Evolutionary conservation across 2,888 invertebrate genomes (phyloP).

Genomic region (Drosophila borborema): DNA sequence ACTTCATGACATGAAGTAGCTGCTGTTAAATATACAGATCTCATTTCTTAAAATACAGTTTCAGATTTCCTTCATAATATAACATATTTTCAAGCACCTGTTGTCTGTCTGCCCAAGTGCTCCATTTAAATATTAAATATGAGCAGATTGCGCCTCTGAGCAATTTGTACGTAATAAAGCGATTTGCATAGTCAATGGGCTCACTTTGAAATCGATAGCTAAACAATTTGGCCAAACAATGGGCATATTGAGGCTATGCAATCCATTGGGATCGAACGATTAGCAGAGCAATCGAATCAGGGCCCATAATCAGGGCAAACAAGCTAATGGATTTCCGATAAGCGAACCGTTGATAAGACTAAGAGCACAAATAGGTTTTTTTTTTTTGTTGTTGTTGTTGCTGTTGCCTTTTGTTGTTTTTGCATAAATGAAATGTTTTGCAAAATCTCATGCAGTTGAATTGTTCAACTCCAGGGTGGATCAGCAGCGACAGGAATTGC

Average conservation of each 20-base stretch:
- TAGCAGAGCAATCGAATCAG: conserved; percentile 62
- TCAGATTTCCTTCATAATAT: background rate
- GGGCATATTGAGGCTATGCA: conserved; percentile 9
- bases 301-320: conserved; percentile 36
- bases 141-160: conserved; percentile 23
- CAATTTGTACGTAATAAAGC: conserved; percentile 42
- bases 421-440: conserved; percentile 57
- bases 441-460: conserved; percentile 30
- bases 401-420: conserved; percentile 25
- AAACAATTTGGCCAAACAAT: conserved; percentile 46
- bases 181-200: conserved; percentile 47
- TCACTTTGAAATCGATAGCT: conserved; percentile 64
- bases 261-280: conserved; percentile 68
- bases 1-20: background rate
- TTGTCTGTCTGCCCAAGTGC: background rate
- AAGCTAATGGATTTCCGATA: conserved; percentile 69
- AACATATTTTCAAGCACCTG: background rate
- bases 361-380: conserved; percentile 31
- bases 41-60: background rate
- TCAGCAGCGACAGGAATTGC: conserved; percentile 32
- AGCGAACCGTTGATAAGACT: conserved; percentile 57
- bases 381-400: background rate
- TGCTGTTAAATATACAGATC: background rate
- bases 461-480: conserved; percentile 17
- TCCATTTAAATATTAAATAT: conserved; percentile 2